Conservation (phyloP, 2,797 vertebrate genomes). For the Phalloptychus januarius region DNA sequence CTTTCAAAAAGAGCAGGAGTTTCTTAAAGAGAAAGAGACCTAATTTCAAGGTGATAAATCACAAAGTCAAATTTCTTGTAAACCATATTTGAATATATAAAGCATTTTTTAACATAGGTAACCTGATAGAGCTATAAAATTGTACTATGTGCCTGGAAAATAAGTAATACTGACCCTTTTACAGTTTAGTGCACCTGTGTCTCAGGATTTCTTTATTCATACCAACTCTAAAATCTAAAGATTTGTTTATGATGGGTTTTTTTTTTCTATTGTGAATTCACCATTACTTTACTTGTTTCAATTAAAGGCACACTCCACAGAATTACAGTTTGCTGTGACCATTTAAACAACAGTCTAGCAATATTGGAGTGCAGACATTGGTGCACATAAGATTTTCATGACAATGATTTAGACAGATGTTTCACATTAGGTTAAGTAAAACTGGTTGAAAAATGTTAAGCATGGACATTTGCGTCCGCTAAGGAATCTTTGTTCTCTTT, state of each 20-base stretch:
- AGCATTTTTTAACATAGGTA: too few relatives aligned
- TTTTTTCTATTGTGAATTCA: neutral
- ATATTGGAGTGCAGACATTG: neutral
- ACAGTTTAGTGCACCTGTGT: too few relatives aligned
- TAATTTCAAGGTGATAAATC: too few relatives aligned
- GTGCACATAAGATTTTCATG: neutral
- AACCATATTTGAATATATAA: too few relatives aligned
- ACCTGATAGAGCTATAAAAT: too few relatives aligned
- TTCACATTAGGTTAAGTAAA: neutral
- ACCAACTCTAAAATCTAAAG: neutral
- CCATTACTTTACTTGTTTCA: neutral
- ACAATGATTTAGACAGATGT: neutral
- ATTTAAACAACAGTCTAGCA: neutral
- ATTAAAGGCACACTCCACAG: neutral
- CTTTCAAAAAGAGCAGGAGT: too few relatives aligned
- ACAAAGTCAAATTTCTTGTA: too few relatives aligned
- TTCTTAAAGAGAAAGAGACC: too few relatives aligned
- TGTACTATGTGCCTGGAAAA: too few relatives aligned
- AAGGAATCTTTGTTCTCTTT: neutral
- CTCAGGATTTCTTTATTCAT: neutral
- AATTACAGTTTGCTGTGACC: neutral
- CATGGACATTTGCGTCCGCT: neutral
- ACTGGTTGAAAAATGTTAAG: neutral
- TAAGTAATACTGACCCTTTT: too few relatives aligned
- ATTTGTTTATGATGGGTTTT: constrained; percentile 2